These are phyloP conservation scores for Diploscapter pachys DNA, from an alignment of 1,140 invertebrate genomes.

Conservation along the genomic window DNA sequence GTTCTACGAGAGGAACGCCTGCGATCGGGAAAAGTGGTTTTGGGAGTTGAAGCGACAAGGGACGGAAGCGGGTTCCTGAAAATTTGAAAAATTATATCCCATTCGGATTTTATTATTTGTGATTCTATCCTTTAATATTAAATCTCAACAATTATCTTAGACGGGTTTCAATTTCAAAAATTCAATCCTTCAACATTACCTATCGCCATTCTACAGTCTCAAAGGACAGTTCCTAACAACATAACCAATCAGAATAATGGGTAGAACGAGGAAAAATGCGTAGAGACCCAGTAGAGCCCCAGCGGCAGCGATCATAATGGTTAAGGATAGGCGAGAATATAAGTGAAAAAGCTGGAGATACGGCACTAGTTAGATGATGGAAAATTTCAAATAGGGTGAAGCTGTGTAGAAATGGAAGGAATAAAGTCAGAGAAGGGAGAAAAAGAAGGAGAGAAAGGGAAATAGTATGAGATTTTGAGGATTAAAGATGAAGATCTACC, in stretches of 20 bases:
- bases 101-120: neutral
- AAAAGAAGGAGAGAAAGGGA: no score
- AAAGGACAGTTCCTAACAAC: constrained; percentile 48
- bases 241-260: constrained; percentile 51
- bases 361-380: no score
- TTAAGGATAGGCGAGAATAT: neutral
- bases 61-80: constrained; percentile 88
- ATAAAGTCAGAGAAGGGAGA: no score
- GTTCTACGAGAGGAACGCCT: constrained; percentile 87
- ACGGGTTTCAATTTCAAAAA: neutral
- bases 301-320: constrained; percentile 46
- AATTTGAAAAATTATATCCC: neutral
- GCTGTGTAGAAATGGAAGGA: no score
- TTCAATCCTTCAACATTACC: neutral
- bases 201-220: constrained; percentile 36
- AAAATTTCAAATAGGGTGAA: no score
- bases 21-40: constrained; percentile 96
- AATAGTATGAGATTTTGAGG: no score
- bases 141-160: neutral
- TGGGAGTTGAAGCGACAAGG: constrained; percentile 88
- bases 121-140: neutral
- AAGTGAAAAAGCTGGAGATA: no score
- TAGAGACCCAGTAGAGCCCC: constrained; percentile 55
- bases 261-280: constrained; percentile 50
- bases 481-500: neutral